Evolutionary conservation across 2,888 invertebrate species (phyloP), one percentile per base, ranked within the genome.

Genomic region (Micoletzkya japonica): DNA sequence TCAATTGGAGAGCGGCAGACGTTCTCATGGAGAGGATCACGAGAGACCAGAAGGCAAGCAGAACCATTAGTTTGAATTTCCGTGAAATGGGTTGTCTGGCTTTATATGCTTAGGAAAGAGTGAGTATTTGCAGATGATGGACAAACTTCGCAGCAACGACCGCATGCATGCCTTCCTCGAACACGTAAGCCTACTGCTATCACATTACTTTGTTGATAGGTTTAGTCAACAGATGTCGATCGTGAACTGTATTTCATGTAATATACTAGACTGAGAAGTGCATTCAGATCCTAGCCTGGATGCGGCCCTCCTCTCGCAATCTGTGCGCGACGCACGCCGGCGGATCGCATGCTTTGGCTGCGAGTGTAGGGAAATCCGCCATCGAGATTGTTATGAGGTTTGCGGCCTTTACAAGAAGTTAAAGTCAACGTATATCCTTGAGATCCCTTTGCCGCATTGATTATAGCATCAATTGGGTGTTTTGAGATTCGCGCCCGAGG

Each of bases 371-470:
- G 7, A 68, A 68, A 26, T 34, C 57, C 4, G 68, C 68, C 14
- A 49, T 68, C 49, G 68, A 68, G 34, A 57, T 37, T 49, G 24
- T 68, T 6, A 32, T 68, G 57, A 68, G 68, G 58, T 66, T 37
- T 26, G n/a, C n/a, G n/a, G n/a, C n/a, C n/a, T n/a, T n/a, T n/a
- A n/a, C n/a, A n/a, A n/a, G n/a, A n/a, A n/a, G n/a, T n/a, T n/a
- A n/a, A n/a, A n/a, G n/a, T n/a, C n/a, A n/a, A n/a, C n/a, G n/a
- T n/a, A n/a, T n/a, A n/a, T n/a, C n/a, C n/a, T n/a, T n/a, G n/a
- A n/a, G n/a, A n/a, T n/a, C n/a, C n/a, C n/a, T n/a, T n/a, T n/a
- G n/a, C 14, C 49, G 14, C 49, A 44, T 44, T 44, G n/a, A 44
- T 14, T 44, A 14, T 44, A 44, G 14, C 49, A 44, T n/a, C n/a